Conservation (phyloP, 2,888 invertebrate genomes). For the Coleophora flavipennella region DNA sequence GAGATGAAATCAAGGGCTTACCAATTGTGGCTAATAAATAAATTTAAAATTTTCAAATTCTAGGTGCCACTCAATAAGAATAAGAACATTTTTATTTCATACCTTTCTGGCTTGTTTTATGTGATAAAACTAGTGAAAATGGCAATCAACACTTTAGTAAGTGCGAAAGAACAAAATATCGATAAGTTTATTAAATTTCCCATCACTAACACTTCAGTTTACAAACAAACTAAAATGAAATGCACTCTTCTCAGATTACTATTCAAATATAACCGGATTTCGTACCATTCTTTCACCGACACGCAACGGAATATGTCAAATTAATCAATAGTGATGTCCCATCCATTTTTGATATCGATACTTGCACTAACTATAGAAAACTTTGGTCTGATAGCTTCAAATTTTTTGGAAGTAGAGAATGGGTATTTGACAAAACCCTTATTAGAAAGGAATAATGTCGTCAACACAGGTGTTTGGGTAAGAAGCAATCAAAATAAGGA, state of each 20-base stretch:
- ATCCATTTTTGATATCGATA: constrained; percentile 24
- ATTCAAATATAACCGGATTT: constrained; percentile 31
- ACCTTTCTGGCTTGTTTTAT: too few species aligned
- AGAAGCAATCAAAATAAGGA: constrained; percentile 22
- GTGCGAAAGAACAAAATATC: constrained; percentile 3
- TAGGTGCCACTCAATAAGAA: too few species aligned
- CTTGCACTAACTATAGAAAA: constrained; percentile 15
- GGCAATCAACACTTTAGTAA: too few species aligned
- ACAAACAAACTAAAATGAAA: constrained; percentile 34
- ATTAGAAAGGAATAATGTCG: constrained; percentile 41
- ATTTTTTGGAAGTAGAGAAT: constrained; percentile 26
- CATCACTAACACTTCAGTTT: constrained; percentile 22
- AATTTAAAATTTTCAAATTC: too few species aligned
- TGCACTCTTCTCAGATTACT: constrained; percentile 18
- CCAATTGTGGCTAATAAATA: too few species aligned
- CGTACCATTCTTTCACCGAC: constrained; percentile 17
- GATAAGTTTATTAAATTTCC: background rate
- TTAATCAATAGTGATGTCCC: constrained; percentile 34
- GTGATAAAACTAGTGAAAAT: too few species aligned
- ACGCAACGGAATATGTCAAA: constrained; percentile 14
- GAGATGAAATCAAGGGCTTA: too few species aligned
- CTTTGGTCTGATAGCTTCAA: constrained; percentile 15
- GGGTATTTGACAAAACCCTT: constrained; percentile 21
- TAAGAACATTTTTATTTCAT: too few species aligned
- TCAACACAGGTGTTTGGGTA: constrained; percentile 52